Evolutionary conservation across 2,113 vertebrate genomes (phyloP).

Genomic region (Campylomormyrus tamandua): DNA sequence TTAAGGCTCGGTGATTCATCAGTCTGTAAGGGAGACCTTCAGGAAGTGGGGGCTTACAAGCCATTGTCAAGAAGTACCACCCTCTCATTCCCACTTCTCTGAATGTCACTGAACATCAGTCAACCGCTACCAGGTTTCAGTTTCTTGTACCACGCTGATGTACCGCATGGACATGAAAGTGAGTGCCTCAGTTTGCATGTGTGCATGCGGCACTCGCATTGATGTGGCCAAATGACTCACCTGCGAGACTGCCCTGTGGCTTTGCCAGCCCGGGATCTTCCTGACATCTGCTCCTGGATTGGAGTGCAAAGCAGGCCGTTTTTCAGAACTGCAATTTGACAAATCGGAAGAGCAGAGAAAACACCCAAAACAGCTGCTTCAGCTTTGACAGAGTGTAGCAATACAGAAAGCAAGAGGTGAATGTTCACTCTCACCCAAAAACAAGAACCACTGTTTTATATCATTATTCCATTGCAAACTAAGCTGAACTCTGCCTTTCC

Average conservation of each 20-base stretch:
- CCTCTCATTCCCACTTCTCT: background rate
- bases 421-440: background rate
- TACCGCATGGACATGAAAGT: background rate
- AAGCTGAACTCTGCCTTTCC: background rate
- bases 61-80: background rate
- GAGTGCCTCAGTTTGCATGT: background rate
- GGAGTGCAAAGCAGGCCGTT: background rate
- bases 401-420: background rate
- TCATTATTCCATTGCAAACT: background rate
- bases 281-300: background rate
- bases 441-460: background rate
- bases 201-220: background rate
- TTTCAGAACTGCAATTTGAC: background rate
- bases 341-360: background rate
- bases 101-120: background rate
- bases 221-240: background rate
- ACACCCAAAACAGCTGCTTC: background rate
- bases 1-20: background rate
- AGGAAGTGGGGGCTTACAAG: background rate
- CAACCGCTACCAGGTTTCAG: background rate
- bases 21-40: background rate
- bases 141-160: background rate
- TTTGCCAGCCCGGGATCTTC: background rate
- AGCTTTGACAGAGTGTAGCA: background rate
- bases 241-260: background rate